A percentile compares a stretch with the other conserved stretches of the same genome.
These are phyloP conservation scores for Corvus moneduloides DNA, from an alignment of 2,113 vertebrate genomes.

Conservation along the genomic window DNA sequence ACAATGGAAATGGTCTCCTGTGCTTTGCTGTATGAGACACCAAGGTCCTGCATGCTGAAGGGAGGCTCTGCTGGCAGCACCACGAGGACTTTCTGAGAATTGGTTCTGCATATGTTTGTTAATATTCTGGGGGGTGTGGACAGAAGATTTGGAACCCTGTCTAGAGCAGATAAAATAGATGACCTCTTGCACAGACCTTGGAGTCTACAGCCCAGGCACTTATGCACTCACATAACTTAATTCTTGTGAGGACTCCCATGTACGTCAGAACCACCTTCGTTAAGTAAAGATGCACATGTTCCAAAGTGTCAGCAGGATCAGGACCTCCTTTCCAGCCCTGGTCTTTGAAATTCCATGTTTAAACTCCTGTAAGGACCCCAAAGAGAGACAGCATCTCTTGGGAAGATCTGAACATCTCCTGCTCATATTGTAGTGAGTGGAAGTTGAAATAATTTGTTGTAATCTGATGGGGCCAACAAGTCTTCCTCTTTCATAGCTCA, in stretches of 20 bases:
- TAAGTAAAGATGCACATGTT: not conserved
- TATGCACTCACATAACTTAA: not conserved
- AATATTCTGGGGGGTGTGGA: not conserved
- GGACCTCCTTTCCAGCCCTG: not conserved
- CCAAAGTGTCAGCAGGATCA: not conserved
- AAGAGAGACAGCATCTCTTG: not conserved
- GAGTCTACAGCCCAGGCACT: not conserved
- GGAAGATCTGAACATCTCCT: not conserved
- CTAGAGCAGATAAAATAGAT: not conserved
- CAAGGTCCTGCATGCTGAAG: not conserved
- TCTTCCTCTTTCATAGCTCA: not conserved
- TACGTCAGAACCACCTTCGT: not conserved
- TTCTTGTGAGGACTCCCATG: constrained; percentile 13
- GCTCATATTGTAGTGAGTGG: not conserved
- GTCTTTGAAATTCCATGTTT: not conserved
- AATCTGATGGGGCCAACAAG: not conserved
- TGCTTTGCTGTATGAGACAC: not conserved
- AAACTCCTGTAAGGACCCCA: not conserved
- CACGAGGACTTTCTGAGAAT: not conserved
- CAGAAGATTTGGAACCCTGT: not conserved
- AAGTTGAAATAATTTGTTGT: constrained; percentile 22
- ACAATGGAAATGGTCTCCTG: not conserved
- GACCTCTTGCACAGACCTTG: not conserved
- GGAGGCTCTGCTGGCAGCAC: not conserved
- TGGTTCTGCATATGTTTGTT: not conserved